These are phyloP conservation scores for Sciurus niger DNA, from an alignment of 2,113 vertebrate species.

Conservation along the genomic window DNA sequence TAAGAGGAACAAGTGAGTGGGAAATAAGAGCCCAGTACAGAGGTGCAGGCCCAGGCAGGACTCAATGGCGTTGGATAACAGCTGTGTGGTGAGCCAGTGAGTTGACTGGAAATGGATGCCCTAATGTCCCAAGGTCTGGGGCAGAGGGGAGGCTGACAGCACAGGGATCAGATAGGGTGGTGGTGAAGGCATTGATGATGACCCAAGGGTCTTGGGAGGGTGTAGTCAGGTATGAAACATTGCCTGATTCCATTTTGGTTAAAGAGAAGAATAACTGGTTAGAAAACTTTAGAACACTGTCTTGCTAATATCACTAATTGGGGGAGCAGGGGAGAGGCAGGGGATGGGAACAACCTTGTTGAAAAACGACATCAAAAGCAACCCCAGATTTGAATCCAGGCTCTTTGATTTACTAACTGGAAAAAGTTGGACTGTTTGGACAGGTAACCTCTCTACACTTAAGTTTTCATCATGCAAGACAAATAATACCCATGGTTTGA, in stretches of 20 bases:
- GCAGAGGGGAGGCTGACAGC: not conserved
- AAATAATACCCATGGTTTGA: not conserved
- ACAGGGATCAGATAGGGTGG: not conserved
- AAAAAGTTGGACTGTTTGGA: not conserved
- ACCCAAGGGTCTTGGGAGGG: not conserved
- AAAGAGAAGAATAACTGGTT: not conserved
- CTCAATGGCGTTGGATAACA: not conserved
- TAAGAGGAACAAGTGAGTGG: not conserved
- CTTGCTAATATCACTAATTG: conserved; percentile 40
- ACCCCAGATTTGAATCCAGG: not conserved
- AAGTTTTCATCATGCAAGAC: conserved; percentile 1
- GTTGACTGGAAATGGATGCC: not conserved
- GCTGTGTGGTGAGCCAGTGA: not conserved
- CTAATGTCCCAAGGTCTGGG: not conserved
- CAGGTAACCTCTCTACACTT: not conserved
- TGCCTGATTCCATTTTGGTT: not conserved
- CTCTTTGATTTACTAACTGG: not conserved
- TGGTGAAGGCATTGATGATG: not conserved
- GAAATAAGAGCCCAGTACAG: not conserved
- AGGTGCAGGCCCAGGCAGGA: not conserved
- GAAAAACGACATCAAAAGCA: not conserved
- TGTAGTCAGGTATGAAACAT: not conserved
- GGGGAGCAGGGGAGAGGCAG: not conserved
- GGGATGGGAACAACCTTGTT: not conserved
- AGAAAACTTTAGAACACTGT: not conserved